Evolutionary conservation across 1,140 invertebrate genomes (phyloP).

Genomic region (Laodelphax striatellus): DNA sequence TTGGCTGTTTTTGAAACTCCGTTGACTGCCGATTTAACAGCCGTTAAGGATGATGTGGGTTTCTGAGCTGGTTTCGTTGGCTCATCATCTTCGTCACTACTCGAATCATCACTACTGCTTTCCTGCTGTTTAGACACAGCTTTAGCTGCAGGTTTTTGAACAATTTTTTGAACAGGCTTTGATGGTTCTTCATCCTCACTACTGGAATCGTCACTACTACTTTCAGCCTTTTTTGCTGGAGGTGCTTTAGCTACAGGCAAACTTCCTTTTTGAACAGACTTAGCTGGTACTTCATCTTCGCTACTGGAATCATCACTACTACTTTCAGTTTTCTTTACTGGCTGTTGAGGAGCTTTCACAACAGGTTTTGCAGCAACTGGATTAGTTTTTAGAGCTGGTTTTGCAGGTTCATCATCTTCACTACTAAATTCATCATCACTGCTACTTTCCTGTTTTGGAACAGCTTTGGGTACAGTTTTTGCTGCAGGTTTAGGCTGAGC

Average conservation of each 20-base stretch:
- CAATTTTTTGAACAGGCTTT: conserved; percentile 2
- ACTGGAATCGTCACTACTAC: conserved; percentile 33
- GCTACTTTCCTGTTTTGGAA: conserved; percentile 19
- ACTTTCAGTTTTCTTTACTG: conserved; percentile 18
- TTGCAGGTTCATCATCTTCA: conserved; percentile 12
- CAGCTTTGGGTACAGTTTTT: neutral
- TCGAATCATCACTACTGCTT: conserved; percentile 21
- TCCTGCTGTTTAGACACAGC: conserved; percentile 2
- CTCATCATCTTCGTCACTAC: conserved; percentile 28
- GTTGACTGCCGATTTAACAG: neutral
- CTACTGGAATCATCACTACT: conserved; percentile 25
- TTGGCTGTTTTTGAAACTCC: neutral
- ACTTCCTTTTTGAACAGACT: conserved; percentile 11
- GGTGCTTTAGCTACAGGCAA: neutral
- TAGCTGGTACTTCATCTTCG: conserved; percentile 14
- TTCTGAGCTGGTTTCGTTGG: conserved; percentile 19
- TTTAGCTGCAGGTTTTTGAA: conserved; percentile 2
- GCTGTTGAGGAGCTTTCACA: conserved; percentile 12
- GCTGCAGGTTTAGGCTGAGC: no score
- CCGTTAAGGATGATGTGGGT: neutral
- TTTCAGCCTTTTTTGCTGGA: conserved; percentile 31
- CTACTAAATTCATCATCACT: conserved; percentile 15
- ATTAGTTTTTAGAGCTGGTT: neutral
- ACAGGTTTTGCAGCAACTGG: conserved; percentile 16
- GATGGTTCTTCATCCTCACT: conserved; percentile 26